Evolutionary conservation across 2,888 invertebrate genomes (phyloP).

Genomic region (Aphelenchoides bicaudatus): DNA sequence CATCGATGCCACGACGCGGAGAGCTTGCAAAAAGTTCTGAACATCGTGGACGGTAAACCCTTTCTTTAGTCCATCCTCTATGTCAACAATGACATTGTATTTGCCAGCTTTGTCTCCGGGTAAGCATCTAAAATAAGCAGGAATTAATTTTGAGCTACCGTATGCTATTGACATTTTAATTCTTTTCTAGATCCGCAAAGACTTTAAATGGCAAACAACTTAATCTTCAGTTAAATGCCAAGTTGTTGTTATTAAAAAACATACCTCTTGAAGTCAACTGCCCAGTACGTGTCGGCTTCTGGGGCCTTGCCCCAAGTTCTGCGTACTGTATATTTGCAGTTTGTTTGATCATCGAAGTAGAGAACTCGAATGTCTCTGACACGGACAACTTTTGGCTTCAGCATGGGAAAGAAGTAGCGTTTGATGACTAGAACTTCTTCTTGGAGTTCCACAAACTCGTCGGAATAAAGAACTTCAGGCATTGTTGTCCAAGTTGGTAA

Average conservation of each 20-base stretch:
- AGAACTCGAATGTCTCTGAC: slow-evolving; percentile 36
- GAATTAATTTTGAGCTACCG: background rate
- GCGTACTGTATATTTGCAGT: slow-evolving; percentile 31
- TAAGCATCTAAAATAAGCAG: slow-evolving; percentile 31
- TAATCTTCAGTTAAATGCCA: background rate
- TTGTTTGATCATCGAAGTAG: slow-evolving; percentile 38
- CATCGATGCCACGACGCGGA: slow-evolving; percentile 34
- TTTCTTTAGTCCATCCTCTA: slow-evolving; percentile 38
- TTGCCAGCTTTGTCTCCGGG: slow-evolving; percentile 38
- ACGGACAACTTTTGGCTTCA: slow-evolving; percentile 31
- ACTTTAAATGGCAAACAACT: background rate
- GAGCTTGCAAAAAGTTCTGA: slow-evolving; percentile 29
- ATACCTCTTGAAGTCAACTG: slow-evolving; percentile 36
- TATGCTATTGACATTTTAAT: background rate
- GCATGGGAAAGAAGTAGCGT: slow-evolving; percentile 42
- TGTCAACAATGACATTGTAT: slow-evolving; percentile 36
- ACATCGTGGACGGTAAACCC: slow-evolving; percentile 37
- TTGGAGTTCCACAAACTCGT: slow-evolving; percentile 35
- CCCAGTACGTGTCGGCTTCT: slow-evolving; percentile 36
- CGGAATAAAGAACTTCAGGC: slow-evolving; percentile 36
- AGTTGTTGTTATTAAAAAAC: slow-evolving; percentile 8
- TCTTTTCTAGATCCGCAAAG: background rate
- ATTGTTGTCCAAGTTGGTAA: too few species aligned
- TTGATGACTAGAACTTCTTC: slow-evolving; percentile 38
- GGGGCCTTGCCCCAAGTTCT: slow-evolving; percentile 36